These are phyloP conservation scores for Barnardius zonarius DNA, from an alignment of 2,113 vertebrate genomes.

Conservation along the genomic window DNA sequence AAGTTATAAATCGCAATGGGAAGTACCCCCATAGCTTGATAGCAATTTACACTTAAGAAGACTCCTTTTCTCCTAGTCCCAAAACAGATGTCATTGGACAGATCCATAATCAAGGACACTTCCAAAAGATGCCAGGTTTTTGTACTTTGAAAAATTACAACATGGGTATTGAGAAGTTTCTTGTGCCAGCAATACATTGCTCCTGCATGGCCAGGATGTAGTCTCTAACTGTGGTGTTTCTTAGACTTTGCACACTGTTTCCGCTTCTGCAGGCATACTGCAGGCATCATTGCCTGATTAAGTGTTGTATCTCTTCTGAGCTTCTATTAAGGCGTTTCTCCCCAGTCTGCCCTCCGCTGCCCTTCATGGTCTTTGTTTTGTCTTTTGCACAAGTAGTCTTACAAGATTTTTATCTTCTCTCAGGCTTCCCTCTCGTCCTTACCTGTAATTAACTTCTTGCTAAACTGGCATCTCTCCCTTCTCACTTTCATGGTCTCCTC, in stretches of 20 bases:
- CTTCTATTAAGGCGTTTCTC: neutral
- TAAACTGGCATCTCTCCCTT: neutral
- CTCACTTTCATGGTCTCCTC: neutral
- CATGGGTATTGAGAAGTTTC: neutral
- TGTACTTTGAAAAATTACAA: neutral
- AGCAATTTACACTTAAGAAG: neutral
- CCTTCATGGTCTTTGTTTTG: neutral
- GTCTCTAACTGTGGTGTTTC: neutral
- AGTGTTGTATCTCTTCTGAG: neutral
- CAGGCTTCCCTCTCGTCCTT: neutral
- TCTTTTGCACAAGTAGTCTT: neutral
- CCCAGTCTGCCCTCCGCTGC: neutral
- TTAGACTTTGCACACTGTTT: neutral
- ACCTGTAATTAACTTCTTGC: slow-evolving; percentile 19
- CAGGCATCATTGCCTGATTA: neutral
- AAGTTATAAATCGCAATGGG: neutral
- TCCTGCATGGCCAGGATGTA: neutral
- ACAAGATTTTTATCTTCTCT: neutral
- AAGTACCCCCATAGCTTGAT: neutral
- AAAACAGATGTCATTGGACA: neutral
- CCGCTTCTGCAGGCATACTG: neutral
- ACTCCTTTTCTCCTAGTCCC: neutral
- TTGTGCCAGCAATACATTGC: neutral
- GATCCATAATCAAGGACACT: neutral
- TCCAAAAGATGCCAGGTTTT: neutral